phyloP scores from a whole-genome alignment of 2,113 vertebrate genomes.

The Alouatta palliata region DNA sequence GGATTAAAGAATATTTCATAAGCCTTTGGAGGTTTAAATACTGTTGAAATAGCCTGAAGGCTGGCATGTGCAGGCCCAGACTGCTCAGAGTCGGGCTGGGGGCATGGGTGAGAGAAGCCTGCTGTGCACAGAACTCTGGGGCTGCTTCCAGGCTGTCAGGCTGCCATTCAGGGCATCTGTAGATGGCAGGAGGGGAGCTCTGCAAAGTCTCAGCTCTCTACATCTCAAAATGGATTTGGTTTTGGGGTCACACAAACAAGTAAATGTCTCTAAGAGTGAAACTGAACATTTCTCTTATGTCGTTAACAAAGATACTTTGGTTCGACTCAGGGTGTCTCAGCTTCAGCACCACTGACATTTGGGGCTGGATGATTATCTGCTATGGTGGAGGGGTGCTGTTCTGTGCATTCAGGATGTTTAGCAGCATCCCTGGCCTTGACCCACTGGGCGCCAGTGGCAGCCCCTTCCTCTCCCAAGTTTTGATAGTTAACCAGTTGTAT shows the following conservation, averaged over 20 bases:
- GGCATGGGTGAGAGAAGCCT: constrained; percentile 31
- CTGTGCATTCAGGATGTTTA: background rate
- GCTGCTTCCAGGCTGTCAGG: constrained; percentile 41
- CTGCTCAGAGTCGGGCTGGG: constrained; percentile 40
- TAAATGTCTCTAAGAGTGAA: constrained; percentile 60
- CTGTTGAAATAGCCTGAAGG: constrained; percentile 30
- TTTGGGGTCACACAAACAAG: constrained; percentile 72
- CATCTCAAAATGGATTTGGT: constrained; percentile 55
- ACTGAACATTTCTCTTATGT: constrained; percentile 32
- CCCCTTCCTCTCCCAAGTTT: background rate
- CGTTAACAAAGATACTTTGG: constrained; percentile 53
- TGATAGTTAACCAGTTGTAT: background rate
- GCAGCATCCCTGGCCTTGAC: background rate
- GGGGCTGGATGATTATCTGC: background rate
- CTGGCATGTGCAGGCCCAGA: constrained; percentile 23
- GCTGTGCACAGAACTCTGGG: constrained; percentile 49
- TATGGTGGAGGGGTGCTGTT: background rate
- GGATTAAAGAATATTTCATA: constrained; percentile 61
- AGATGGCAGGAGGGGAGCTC: background rate
- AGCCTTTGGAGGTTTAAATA: constrained; percentile 53
- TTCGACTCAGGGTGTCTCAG: background rate
- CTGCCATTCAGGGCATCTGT: constrained; percentile 5
- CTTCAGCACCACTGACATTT: background rate
- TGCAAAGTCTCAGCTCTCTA: constrained; percentile 52
- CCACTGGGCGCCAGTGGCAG: background rate